phyloP scores from a whole-genome alignment of 2,113 vertebrate species.

The Coptodon bakossiorum region DNA sequence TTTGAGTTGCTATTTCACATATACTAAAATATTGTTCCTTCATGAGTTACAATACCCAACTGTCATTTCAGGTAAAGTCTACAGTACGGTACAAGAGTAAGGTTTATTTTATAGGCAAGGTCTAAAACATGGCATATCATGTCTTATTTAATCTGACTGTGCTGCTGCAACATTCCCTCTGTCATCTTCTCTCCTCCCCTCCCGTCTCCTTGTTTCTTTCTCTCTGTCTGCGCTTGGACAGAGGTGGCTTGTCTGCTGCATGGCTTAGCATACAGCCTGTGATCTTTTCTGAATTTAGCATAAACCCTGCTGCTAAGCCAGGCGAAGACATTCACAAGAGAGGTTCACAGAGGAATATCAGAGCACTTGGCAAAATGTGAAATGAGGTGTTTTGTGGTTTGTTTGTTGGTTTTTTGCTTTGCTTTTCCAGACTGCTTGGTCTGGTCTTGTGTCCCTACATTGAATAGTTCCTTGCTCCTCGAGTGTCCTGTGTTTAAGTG shows the following conservation, averaged over 20 bases:
- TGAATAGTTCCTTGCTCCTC: neutral
- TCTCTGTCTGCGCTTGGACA: neutral
- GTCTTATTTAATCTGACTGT: constrained; percentile 26
- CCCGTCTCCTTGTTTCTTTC: neutral
- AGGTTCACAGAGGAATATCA: neutral
- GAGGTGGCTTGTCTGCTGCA: constrained; percentile 8
- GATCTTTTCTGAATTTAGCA: constrained; percentile 26
- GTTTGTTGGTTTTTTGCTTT: neutral
- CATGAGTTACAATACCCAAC: neutral
- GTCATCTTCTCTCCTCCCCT: neutral
- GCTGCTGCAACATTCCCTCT: neutral
- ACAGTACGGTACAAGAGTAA: neutral
- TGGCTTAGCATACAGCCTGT: constrained; percentile 15
- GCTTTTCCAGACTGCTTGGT: neutral
- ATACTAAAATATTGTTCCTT: neutral
- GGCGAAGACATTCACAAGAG: neutral
- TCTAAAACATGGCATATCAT: constrained; percentile 9
- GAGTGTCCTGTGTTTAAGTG: neutral
- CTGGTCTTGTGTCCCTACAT: neutral
- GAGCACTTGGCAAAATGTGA: neutral
- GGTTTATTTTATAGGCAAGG: neutral
- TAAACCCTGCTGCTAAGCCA: constrained; percentile 34
- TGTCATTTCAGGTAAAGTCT: neutral
- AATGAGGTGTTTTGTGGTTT: neutral
- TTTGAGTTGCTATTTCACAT: neutral